Conservation (phyloP, 2,113 vertebrate species). For the Halcyon senegalensis region DNA sequence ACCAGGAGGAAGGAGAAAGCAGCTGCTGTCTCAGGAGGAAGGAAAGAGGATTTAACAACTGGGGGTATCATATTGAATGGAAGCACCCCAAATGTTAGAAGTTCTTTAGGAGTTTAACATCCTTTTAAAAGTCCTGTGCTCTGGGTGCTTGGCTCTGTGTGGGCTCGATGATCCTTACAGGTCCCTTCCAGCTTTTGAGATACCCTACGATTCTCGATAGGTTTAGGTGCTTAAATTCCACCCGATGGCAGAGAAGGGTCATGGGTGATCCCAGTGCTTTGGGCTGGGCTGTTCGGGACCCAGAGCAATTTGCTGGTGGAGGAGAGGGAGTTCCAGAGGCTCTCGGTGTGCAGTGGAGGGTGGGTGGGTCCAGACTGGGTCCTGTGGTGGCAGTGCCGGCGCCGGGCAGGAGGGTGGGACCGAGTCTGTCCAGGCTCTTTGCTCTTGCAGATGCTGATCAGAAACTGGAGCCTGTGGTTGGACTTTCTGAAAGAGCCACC, state of each 20-base stretch:
- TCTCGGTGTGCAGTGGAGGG: accelerated
- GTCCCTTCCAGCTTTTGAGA: background rate
- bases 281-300: accelerated
- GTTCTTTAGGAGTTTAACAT: background rate
- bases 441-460: background rate
- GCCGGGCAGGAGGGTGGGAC: accelerated
- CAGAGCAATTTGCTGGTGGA: background rate
- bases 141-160: accelerated
- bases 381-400: accelerated
- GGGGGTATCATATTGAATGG: background rate
- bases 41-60: background rate
- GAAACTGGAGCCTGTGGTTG: background rate
- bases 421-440: background rate
- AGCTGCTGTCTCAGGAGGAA: background rate
- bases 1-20: background rate
- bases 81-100: background rate
- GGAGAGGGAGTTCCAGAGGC: background rate
- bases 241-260: accelerated
- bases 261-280: accelerated
- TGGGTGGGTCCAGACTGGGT: background rate
- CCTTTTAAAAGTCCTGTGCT: background rate
- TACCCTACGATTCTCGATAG: background rate
- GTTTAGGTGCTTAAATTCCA: background rate
- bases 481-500: slow-evolving; percentile 20
- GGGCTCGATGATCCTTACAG: background rate